Evolutionary conservation across 2,888 invertebrate species (phyloP).

Genomic region (Scaeva pyrastri): DNA sequence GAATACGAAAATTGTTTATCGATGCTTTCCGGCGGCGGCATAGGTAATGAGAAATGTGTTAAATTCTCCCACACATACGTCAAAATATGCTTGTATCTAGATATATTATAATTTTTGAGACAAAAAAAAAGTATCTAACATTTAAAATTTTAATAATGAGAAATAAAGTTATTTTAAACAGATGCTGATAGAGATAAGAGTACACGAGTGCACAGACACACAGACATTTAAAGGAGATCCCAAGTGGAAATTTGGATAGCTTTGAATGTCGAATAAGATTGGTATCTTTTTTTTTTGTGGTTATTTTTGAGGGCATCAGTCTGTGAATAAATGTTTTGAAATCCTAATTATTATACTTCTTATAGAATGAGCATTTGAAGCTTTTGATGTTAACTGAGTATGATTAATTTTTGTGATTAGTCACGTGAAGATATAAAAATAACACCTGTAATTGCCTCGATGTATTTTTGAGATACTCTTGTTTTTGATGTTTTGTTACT

Average conservation of each 20-base stretch:
- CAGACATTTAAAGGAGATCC: background rate
- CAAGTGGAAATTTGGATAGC: conserved; percentile 44
- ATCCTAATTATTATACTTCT: conserved; percentile 22
- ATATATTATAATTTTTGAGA: background rate
- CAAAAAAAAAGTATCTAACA: conserved; percentile 6
- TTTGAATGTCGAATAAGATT: conserved; percentile 31
- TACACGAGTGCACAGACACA: too few relatives aligned
- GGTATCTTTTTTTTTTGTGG: background rate
- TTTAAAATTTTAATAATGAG: conserved; percentile 47
- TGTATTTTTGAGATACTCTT: background rate
- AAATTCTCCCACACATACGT: conserved; percentile 18
- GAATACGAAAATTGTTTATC: conserved; percentile 66
- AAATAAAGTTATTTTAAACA: conserved; percentile 28
- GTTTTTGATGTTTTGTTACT: background rate
- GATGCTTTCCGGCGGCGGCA: conserved; percentile 37
- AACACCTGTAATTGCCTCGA: background rate
- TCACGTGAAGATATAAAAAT: background rate
- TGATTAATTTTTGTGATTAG: conserved; percentile 8
- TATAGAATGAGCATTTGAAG: background rate
- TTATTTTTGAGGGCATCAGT: background rate
- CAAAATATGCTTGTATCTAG: too few relatives aligned
- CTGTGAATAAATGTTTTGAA: conserved; percentile 20
- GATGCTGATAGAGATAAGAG: conserved; percentile 11
- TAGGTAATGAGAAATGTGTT: conserved; percentile 50
- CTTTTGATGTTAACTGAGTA: conserved; percentile 45